Conservation (phyloP, 2,888 invertebrate genomes). For the Brachyptera putata region DNA sequence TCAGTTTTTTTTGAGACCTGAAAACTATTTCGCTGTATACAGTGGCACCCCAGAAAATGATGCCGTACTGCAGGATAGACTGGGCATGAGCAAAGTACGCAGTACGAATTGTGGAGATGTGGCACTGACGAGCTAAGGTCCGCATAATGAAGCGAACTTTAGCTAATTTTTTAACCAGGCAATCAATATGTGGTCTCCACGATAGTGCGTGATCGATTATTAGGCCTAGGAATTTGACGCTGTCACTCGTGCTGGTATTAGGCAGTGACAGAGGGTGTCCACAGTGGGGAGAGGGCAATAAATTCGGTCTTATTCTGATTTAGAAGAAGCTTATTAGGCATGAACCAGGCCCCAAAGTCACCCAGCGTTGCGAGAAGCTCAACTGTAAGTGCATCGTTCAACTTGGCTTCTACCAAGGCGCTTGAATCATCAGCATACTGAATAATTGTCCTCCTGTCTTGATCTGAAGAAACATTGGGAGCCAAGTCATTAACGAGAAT, state of each 20-base stretch:
- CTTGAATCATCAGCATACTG: not conserved
- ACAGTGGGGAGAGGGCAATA: conserved; percentile 45
- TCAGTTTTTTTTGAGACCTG: too few relatives aligned
- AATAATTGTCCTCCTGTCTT: not conserved
- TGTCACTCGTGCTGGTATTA: conserved; percentile 43
- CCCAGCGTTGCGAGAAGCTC: too few relatives aligned
- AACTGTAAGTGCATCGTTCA: too few relatives aligned
- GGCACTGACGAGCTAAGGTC: too few relatives aligned
- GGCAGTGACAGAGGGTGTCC: conserved; percentile 45
- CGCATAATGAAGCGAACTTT: not conserved
- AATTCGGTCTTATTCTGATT: too few relatives aligned
- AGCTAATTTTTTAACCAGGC: not conserved
- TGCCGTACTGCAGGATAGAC: too few relatives aligned
- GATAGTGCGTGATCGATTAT: not conserved
- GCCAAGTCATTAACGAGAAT: not conserved
- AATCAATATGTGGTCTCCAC: not conserved
- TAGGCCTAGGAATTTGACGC: not conserved
- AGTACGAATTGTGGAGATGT: too few relatives aligned
- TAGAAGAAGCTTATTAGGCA: too few relatives aligned
- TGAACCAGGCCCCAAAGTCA: too few relatives aligned
- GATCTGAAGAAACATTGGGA: not conserved
- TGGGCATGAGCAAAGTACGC: too few relatives aligned
- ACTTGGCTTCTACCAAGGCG: not conserved
- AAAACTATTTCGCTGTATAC: too few relatives aligned
- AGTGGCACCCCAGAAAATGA: too few relatives aligned